phyloP scores from a whole-genome alignment of 2,113 vertebrate species.

The Panthera uncia region DNA sequence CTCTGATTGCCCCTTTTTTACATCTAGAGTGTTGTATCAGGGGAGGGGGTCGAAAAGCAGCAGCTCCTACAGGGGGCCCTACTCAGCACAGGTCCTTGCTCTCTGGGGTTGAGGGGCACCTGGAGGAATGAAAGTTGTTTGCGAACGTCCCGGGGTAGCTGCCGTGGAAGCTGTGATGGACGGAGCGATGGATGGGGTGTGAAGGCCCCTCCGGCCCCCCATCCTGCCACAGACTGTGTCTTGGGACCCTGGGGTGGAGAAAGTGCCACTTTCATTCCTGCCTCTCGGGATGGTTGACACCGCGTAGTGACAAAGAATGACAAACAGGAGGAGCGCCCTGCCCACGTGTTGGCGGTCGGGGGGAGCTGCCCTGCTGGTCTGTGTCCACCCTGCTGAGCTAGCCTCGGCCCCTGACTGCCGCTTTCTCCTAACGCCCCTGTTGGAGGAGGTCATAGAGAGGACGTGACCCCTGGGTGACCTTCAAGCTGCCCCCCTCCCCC shows the following conservation, averaged over 20 bases:
- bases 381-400: not conserved
- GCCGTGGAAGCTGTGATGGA: not conserved
- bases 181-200: not conserved
- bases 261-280: not conserved
- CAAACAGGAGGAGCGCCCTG: not conserved
- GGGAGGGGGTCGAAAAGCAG: not conserved
- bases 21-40: not conserved
- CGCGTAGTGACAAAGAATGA: not conserved
- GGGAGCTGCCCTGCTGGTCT: not conserved
- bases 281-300: not conserved
- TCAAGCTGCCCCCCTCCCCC: not conserved
- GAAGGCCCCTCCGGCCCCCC: not conserved
- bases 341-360: fast-evolving
- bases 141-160: not conserved
- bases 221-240: not conserved
- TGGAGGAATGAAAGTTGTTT: not conserved
- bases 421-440: not conserved
- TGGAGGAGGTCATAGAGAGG: not conserved
- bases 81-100: not conserved
- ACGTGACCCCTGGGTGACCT: not conserved
- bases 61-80: not conserved
- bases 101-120: not conserved
- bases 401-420: not conserved
- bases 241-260: not conserved
- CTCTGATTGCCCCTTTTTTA: not conserved